A percentile compares a stretch with the other conserved stretches of the same genome.
phyloP scores from a whole-genome alignment of 2,113 vertebrate species.

The Galbula dea region DNA sequence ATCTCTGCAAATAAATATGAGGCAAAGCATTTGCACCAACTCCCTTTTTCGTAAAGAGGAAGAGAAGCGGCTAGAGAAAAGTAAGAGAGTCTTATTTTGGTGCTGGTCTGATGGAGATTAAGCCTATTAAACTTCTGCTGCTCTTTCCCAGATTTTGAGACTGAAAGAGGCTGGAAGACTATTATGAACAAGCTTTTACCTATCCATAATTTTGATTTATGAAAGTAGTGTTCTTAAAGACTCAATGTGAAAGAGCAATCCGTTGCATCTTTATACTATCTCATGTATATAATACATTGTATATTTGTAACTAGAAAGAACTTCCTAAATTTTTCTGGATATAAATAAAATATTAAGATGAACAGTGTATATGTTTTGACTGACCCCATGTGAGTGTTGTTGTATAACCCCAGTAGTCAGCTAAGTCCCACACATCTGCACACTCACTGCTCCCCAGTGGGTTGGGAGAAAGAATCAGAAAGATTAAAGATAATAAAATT shows the following conservation, averaged over 20 bases:
- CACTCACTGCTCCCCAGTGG: rapidly evolving
- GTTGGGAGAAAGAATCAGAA: not conserved
- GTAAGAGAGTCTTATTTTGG: not conserved
- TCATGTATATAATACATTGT: not conserved
- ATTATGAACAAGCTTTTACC: not conserved
- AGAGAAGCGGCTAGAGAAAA: not conserved
- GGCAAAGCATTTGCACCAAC: not conserved
- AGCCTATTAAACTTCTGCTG: not conserved
- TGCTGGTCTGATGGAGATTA: not conserved
- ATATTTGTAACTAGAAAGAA: not conserved
- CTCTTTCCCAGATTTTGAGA: not conserved
- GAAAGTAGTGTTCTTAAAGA: not conserved
- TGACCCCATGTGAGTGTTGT: not conserved
- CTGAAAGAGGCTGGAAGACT: not conserved
- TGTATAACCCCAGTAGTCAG: not conserved
- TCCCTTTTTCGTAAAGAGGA: not conserved
- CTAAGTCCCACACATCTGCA: rapidly evolving
- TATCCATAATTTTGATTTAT: not conserved
- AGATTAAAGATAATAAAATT: not conserved
- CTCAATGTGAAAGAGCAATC: not conserved
- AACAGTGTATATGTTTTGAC: not conserved
- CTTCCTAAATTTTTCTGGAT: not conserved
- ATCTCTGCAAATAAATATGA: not conserved
- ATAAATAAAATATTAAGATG: not conserved
- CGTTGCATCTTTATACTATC: not conserved